phyloP scores from a whole-genome alignment of 2,888 invertebrate species.

The Himalopsyche anomala region DNA sequence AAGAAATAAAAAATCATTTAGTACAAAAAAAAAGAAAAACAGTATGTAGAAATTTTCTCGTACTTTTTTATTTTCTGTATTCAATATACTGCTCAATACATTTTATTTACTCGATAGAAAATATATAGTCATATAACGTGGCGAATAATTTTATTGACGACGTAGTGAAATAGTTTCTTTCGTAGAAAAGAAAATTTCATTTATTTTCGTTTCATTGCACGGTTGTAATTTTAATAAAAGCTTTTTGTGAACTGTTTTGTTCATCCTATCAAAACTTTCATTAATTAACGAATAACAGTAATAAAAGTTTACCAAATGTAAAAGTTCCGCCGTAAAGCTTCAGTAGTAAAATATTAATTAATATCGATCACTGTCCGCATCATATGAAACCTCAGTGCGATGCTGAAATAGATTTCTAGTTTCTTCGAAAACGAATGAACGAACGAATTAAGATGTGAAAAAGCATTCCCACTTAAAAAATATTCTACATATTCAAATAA shows the following conservation, averaged over 20 bases:
- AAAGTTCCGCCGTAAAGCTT: neutral
- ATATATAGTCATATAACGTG: neutral
- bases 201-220: neutral
- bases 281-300: neutral
- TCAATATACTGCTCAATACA: no score
- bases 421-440: neutral
- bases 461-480: no score
- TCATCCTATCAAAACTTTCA: neutral
- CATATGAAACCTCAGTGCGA: neutral
- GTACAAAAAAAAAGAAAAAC: no score
- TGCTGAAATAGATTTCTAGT: neutral
- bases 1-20: no score
- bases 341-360: conserved; percentile 1
- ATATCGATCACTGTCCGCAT: neutral
- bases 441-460: no score
- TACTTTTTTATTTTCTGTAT: no score
- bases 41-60: no score
- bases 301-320: conserved; percentile 10
- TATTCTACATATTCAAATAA: no score
- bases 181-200: conserved; percentile 39
- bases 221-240: neutral
- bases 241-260: neutral
- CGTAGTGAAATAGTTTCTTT: neutral
- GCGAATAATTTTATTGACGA: neutral
- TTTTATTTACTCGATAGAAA: no score